phyloP scores from a whole-genome alignment of 1,140 invertebrate species.

The Branchinecta lynchi region DNA sequence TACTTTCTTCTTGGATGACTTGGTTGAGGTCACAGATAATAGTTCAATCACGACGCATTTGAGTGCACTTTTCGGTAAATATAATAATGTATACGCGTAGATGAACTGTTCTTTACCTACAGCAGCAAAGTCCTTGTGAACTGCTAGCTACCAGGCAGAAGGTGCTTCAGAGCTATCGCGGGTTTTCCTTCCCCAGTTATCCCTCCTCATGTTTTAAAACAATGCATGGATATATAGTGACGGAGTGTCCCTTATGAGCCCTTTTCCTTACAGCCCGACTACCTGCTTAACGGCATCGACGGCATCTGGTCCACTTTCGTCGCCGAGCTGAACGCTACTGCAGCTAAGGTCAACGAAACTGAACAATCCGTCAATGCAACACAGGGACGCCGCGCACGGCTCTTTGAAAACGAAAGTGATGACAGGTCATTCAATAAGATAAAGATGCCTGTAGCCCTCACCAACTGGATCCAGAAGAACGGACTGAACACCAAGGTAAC shows the following conservation, averaged over 20 bases:
- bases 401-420: neutral
- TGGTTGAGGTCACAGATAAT: no score
- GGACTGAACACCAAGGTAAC: neutral
- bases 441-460: neutral
- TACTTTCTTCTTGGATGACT: no score
- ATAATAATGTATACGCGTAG: no score
- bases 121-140: no score
- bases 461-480: neutral
- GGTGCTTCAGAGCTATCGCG: no score
- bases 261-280: neutral
- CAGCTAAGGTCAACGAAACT: neutral
- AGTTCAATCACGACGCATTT: no score
- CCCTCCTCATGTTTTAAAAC: no score
- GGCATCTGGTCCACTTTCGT: constrained; percentile 2
- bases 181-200: no score
- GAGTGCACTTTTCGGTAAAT: no score
- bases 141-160: no score
- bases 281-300: neutral
- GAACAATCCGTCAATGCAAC: neutral
- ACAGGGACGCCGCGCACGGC: neutral
- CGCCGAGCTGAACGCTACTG: neutral
- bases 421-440: neutral
- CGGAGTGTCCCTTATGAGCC: neutral
- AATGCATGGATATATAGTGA: no score
- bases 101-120: no score